A percentile compares a stretch with the other conserved stretches of the same genome.
phyloP scores from a whole-genome alignment of 2,888 invertebrate genomes.

The Callimorpha dominula region DNA sequence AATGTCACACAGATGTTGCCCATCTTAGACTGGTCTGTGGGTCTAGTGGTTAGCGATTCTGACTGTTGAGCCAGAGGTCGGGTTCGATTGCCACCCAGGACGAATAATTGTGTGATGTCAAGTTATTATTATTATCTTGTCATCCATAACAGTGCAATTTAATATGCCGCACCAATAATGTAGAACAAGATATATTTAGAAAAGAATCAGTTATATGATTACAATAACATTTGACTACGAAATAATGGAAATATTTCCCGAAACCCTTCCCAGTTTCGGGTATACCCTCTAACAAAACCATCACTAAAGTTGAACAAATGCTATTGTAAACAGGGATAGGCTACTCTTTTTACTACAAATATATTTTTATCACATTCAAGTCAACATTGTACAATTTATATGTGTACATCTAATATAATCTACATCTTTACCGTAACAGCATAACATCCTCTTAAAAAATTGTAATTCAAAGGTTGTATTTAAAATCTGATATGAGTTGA shows the following conservation, averaged over 20 bases:
- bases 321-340: background rate
- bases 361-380: background rate
- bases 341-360: background rate
- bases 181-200: background rate
- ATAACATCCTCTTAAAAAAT: too few species aligned
- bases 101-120: too few species aligned
- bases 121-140: too few species aligned
- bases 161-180: background rate
- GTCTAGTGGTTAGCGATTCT: too few species aligned
- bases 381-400: background rate
- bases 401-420: background rate
- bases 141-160: background rate
- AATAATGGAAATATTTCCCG: background rate
- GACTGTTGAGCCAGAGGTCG: too few species aligned
- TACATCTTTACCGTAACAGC: constrained; percentile 8
- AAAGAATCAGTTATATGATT: background rate
- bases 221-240: background rate
- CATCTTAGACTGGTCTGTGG: too few species aligned
- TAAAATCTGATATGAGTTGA: too few species aligned
- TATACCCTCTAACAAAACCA: background rate
- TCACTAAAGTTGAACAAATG: background rate
- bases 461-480: too few species aligned
- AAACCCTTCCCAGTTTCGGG: background rate
- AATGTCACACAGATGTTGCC: too few species aligned
- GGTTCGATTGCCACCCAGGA: too few species aligned